Conservation (phyloP, 2,888 invertebrate genomes). For the Neocrepidodera transversa region DNA sequence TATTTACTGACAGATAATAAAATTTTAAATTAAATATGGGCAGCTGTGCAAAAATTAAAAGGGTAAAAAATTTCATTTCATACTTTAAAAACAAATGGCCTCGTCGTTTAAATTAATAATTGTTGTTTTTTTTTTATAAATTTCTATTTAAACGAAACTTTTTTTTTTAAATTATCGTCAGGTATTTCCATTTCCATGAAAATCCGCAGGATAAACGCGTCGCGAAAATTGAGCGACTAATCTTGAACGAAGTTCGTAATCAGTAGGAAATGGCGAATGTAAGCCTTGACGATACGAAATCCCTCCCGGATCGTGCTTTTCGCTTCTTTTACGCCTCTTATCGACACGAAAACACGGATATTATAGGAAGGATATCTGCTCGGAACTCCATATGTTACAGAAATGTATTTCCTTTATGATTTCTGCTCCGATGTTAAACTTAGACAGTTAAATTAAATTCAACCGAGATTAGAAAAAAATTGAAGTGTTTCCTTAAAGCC, state of each 20-base stretch:
- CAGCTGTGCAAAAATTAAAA: too few relatives aligned
- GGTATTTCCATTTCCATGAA: constrained; percentile 4
- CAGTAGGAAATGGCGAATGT: constrained; percentile 48
- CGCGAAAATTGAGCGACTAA: constrained; percentile 52
- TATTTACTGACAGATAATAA: too few relatives aligned
- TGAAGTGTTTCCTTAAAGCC: constrained; percentile 7
- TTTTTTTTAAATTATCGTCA: not conserved
- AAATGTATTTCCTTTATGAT: constrained; percentile 31
- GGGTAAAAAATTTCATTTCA: too few relatives aligned
- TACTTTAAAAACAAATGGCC: too few relatives aligned
- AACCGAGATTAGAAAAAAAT: constrained; percentile 9
- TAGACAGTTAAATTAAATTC: constrained; percentile 13
- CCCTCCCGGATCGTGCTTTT: constrained; percentile 26
- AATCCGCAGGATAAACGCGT: constrained; percentile 1
- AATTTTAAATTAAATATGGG: too few relatives aligned
- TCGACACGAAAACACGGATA: constrained; percentile 32
- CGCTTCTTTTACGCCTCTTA: constrained; percentile 32
- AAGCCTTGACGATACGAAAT: constrained; percentile 39
- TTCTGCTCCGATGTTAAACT: constrained; percentile 2
- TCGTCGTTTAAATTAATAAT: too few relatives aligned
- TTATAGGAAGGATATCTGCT: constrained; percentile 31
- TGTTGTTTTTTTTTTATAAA: too few relatives aligned
- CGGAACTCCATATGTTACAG: constrained; percentile 27
- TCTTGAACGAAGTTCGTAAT: constrained; percentile 52
- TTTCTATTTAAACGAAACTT: too few relatives aligned